Conservation (phyloP, 2,888 invertebrate genomes). For the Abrostola tripartita region DNA sequence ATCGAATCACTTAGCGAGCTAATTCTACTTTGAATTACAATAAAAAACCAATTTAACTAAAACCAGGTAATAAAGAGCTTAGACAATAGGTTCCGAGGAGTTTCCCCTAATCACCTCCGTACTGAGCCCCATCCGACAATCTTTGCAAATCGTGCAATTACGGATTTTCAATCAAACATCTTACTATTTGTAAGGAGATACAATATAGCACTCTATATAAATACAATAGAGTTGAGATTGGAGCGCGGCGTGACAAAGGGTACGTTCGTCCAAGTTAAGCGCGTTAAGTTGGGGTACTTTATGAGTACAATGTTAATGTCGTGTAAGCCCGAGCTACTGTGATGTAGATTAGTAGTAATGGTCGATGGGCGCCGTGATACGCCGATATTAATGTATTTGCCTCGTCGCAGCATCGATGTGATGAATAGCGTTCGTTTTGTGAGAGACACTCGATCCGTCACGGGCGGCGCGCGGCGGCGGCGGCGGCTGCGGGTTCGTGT, state of each 20-base stretch:
- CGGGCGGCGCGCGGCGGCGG: constrained; percentile 2
- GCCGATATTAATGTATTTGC: constrained; percentile 45
- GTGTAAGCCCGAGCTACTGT: constrained; percentile 41
- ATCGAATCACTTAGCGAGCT: constrained; percentile 20
- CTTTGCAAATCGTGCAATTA: constrained; percentile 63
- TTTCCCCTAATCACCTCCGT: constrained; percentile 37
- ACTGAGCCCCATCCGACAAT: constrained; percentile 41
- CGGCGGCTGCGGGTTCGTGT: constrained; percentile 12
- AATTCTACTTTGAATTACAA: constrained; percentile 31
- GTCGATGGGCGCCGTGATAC: constrained; percentile 35
- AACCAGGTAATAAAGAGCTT: constrained; percentile 41
- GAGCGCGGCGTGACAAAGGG: constrained; percentile 22
- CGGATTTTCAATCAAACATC: constrained; percentile 55
- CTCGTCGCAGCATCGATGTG: constrained; percentile 47
- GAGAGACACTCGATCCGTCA: constrained; percentile 47
- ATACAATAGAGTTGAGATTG: constrained; percentile 26
- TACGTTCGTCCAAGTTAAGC: constrained; percentile 39
- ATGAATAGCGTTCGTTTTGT: constrained; percentile 51
- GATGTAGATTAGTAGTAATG: constrained; percentile 49
- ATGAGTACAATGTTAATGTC: constrained; percentile 55
- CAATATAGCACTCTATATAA: constrained; percentile 38
- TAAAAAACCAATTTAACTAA: constrained; percentile 38
- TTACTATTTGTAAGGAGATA: constrained; percentile 6
- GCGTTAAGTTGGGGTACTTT: constrained; percentile 48
- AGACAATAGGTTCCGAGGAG: constrained; percentile 44